Evolutionary conservation across 2,888 invertebrate genomes (phyloP).

Genomic region (Cryptocheilus praepositus): DNA sequence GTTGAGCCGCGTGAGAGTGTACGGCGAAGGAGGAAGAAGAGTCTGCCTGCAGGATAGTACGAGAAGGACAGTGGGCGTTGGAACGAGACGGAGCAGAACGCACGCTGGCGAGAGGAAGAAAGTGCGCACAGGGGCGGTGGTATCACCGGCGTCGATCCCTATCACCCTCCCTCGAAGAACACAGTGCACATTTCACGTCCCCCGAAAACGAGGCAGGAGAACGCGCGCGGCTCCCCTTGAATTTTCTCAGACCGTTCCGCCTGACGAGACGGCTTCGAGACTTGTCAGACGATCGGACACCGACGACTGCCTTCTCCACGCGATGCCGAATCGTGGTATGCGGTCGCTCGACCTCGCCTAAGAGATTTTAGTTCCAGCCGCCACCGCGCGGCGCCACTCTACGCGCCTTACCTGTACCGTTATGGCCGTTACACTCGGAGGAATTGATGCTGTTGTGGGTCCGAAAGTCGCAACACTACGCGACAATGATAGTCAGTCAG

Average conservation of each 20-base stretch:
- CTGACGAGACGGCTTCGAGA: conserved; percentile 26
- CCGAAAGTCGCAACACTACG: neutral
- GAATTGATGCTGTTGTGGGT: neutral
- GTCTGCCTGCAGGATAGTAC: too few relatives aligned
- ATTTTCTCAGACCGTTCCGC: neutral
- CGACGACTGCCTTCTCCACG: conserved; percentile 64
- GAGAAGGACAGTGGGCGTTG: too few relatives aligned
- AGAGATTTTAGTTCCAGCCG: conserved; percentile 47
- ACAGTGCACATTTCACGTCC: neutral
- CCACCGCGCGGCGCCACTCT: conserved; percentile 40
- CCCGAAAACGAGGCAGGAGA: too few relatives aligned
- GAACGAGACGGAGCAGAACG: too few relatives aligned
- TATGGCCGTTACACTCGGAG: conserved; percentile 66
- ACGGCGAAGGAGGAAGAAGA: neutral
- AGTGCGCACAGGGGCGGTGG: conserved; percentile 10
- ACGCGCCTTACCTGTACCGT: conserved; percentile 71
- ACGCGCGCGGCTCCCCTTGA: neutral
- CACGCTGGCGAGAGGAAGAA: neutral
- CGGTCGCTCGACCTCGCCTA: conserved; percentile 73
- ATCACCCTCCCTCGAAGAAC: neutral
- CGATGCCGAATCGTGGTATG: conserved; percentile 71
- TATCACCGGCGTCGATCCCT: neutral
- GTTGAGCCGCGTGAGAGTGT: neutral
- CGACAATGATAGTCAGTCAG: too few relatives aligned
- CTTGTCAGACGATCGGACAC: conserved; percentile 54